Percentiles rank a stretch among this genome's conserved stretches.
phyloP scores from a whole-genome alignment of 37 sponge, comb jelly and placozoan species.

The Cliona cf. orientalis region DNA sequence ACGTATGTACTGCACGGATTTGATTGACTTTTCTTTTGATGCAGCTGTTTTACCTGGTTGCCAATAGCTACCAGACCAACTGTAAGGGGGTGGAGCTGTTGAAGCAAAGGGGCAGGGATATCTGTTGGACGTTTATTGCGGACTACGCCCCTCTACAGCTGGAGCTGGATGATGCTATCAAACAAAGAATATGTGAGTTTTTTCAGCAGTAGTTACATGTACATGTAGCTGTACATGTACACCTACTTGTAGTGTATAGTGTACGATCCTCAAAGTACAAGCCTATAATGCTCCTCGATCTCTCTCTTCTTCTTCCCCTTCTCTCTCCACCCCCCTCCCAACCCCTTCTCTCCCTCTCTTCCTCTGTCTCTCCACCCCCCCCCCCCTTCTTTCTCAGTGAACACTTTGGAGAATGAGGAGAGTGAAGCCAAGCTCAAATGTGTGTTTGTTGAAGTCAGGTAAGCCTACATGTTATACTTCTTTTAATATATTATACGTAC shows the following conservation, averaged over 20 bases:
- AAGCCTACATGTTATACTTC: neutral
- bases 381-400: conserved; percentile 34
- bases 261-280: neutral
- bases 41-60: conserved; percentile 73
- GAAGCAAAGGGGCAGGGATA: conserved; percentile 70
- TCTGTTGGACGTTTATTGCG: conserved; percentile 68
- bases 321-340: neutral
- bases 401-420: conserved; percentile 58
- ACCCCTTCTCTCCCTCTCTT: conserved; percentile 8
- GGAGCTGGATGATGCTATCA: conserved; percentile 12
- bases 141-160: conserved; percentile 43
- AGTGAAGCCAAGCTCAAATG: conserved; percentile 50
- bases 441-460: conserved; percentile 77
- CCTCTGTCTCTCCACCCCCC: neutral
- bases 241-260: neutral
- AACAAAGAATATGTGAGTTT: conserved; percentile 15
- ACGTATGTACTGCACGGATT: neutral
- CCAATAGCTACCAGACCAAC: conserved; percentile 62
- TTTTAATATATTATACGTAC: neutral
- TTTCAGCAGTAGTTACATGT: neutral
- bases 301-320: neutral
- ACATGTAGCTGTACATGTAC: neutral
- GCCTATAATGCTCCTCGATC: neutral
- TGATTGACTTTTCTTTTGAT: neutral
- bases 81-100: conserved; percentile 44